Conservation (phyloP, 37 sponge, comb jelly and placozoan species). For the Halichondria panicea region DNA sequence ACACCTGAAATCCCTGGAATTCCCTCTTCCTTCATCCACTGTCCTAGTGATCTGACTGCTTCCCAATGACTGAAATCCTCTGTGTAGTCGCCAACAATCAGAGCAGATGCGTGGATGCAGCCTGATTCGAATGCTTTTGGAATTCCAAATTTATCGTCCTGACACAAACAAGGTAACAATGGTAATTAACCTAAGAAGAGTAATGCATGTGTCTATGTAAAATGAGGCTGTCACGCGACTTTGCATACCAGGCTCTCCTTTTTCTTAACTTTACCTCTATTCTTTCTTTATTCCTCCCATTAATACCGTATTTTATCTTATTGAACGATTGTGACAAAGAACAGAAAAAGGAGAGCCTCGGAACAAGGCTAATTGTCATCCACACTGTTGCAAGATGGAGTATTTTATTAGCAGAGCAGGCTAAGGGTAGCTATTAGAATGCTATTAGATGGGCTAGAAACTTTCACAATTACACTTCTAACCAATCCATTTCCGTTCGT, state of each 20-base stretch:
- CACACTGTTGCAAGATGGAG: no score
- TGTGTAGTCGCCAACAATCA: conserved; percentile 81
- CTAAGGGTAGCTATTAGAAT: no score
- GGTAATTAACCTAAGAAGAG: not conserved
- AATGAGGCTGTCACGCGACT: not conserved
- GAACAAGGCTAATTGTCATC: no score
- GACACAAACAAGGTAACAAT: not conserved
- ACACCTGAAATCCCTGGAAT: conserved; percentile 95
- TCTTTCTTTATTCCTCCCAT: not conserved
- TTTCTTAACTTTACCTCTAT: not conserved
- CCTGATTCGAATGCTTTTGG: conserved; percentile 76
- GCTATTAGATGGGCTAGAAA: no score
- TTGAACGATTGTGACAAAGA: no score
- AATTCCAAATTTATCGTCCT: conserved; percentile 54
- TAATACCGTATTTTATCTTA: no score
- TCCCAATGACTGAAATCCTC: conserved; percentile 93
- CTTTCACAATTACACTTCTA: no score
- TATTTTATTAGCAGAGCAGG: no score
- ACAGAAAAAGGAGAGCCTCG: no score
- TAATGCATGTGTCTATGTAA: not conserved
- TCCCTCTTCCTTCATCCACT: conserved; percentile 84
- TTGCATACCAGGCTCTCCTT: not conserved
- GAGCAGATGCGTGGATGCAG: conserved; percentile 76
- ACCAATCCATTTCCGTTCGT: no score
- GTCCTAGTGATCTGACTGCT: conserved; percentile 63